Conservation (phyloP, 2,888 invertebrate species). For the Cerceris rybyensis region DNA sequence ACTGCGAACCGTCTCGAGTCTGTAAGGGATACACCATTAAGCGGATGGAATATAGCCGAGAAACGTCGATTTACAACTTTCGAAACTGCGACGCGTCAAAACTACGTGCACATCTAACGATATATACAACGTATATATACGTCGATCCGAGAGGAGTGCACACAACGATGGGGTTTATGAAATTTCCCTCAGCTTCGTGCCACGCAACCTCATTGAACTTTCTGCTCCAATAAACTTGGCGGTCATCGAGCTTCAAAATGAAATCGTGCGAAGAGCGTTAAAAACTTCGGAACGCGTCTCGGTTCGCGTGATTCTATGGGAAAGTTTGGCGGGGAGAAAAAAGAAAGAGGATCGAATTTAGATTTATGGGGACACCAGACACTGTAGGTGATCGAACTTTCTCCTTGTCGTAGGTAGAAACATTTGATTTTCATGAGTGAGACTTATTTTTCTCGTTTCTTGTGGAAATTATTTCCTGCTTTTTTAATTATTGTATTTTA, state of each 20-base stretch:
- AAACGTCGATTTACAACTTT: slow-evolving; percentile 46
- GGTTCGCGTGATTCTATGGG: neutral
- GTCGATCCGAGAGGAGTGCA: neutral
- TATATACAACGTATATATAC: neutral
- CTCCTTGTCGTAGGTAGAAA: neutral
- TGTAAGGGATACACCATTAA: slow-evolving; percentile 53
- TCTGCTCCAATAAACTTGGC: slow-evolving; percentile 24
- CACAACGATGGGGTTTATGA: slow-evolving; percentile 26
- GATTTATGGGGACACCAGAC: slow-evolving; percentile 20
- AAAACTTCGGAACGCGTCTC: slow-evolving; percentile 26
- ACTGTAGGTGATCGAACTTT: neutral
- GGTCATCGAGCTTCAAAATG: slow-evolving; percentile 29
- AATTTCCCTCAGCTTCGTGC: slow-evolving; percentile 21
- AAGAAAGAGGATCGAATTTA: slow-evolving; percentile 18
- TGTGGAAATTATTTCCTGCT: too few species aligned
- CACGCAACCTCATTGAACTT: slow-evolving; percentile 27
- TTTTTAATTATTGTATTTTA: too few species aligned
- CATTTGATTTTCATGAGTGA: too few species aligned
- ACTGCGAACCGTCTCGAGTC: slow-evolving; percentile 30
- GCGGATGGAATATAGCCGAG: slow-evolving; percentile 27
- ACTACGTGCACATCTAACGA: slow-evolving; percentile 6
- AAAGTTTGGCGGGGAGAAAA: too few species aligned
- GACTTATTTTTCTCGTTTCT: too few species aligned
- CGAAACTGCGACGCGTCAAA: slow-evolving; percentile 27
- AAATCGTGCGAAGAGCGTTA: slow-evolving; percentile 23